phyloP scores from a whole-genome alignment of 2,113 vertebrate species.

The Pseudopodoces humilis region DNA sequence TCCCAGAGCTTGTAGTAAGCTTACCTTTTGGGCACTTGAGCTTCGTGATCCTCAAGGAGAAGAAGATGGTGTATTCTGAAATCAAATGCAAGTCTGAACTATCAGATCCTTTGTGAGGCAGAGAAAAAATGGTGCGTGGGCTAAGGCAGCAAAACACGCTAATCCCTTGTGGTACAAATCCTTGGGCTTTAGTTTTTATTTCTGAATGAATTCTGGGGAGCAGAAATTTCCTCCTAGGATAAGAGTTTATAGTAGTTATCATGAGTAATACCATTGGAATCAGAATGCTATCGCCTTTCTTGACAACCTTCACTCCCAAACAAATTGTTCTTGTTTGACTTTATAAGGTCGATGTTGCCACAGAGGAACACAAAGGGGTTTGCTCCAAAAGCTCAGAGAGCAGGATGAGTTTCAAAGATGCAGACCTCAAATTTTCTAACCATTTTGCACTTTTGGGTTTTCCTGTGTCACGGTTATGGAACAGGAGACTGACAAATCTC shows the following conservation, averaged over 20 bases:
- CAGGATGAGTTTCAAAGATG: background rate
- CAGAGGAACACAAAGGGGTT: background rate
- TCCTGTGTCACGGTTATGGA: background rate
- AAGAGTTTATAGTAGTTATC: background rate
- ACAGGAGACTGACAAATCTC: background rate
- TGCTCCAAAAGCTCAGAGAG: background rate
- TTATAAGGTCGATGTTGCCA: background rate
- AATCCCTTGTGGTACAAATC: background rate
- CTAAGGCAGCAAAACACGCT: background rate
- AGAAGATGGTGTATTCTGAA: background rate
- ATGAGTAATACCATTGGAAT: background rate
- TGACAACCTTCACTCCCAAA: background rate
- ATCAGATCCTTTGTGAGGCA: background rate
- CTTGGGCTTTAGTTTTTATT: background rate
- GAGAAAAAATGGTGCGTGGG: background rate
- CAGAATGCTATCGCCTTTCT: background rate
- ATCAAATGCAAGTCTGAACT: background rate
- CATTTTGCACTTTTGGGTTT: background rate
- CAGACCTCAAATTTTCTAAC: background rate
- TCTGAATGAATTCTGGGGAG: background rate
- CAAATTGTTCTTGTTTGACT: background rate
- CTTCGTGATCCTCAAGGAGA: background rate
- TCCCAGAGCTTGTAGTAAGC: background rate
- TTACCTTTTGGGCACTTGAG: background rate
- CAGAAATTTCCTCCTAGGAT: background rate